Conservation (phyloP, 2,113 vertebrate species). For the Trematocara nigrifrons region DNA sequence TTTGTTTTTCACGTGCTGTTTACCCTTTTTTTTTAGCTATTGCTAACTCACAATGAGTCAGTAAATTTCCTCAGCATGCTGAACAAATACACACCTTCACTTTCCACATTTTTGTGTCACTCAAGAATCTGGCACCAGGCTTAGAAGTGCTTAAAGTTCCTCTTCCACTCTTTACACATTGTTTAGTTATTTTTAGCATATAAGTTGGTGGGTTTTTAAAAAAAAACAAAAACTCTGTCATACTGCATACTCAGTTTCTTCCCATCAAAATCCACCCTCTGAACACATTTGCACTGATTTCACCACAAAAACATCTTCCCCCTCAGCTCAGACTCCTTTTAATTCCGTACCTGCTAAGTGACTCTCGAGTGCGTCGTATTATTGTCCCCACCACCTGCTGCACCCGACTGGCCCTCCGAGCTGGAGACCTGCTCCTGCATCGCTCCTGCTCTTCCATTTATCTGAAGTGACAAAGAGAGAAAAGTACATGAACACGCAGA, state of each 20-base stretch:
- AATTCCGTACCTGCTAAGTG: constrained; percentile 77
- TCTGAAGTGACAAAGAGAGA: constrained; percentile 62
- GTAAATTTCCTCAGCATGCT: background rate
- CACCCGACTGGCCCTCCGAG: constrained; percentile 83
- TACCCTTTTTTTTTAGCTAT: background rate
- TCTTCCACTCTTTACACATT: background rate
- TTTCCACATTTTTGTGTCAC: background rate
- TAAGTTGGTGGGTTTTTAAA: fast-evolving
- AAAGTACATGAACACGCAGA: background rate
- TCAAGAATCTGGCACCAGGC: background rate
- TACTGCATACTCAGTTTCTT: background rate
- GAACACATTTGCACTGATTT: background rate
- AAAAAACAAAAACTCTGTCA: background rate
- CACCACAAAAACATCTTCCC: background rate
- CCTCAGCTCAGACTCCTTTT: background rate
- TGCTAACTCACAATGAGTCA: background rate
- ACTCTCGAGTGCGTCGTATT: constrained; percentile 88
- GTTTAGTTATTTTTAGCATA: background rate
- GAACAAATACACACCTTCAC: background rate
- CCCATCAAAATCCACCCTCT: background rate
- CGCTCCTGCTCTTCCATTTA: constrained; percentile 97
- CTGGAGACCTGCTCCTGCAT: constrained; percentile 83
- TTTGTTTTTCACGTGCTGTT: background rate
- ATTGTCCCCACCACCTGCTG: constrained; percentile 96
- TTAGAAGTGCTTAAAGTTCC: background rate